phyloP scores from a whole-genome alignment of 2,113 vertebrate species.

The Rallus limicola region DNA sequence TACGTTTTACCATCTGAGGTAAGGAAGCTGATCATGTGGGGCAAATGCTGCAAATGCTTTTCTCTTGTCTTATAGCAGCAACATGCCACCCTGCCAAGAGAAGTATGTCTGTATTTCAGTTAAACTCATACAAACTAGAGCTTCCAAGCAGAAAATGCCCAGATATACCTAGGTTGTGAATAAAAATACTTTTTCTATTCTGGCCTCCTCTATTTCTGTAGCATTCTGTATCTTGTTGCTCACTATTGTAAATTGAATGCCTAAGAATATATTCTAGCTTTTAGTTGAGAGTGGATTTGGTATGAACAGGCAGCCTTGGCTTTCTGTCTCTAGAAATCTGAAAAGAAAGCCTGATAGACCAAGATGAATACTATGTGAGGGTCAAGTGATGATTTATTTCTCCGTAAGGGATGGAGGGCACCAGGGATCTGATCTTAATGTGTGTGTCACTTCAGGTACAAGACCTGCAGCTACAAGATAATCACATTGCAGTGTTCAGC shows the following conservation, averaged over 20 bases:
- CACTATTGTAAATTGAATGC: background rate
- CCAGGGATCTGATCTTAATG: conserved; percentile 4
- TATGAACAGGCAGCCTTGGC: conserved; percentile 10
- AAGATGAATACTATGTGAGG: conserved; percentile 48
- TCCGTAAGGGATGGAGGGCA: background rate
- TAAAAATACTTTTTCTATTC: background rate
- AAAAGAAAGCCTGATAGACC: conserved; percentile 31
- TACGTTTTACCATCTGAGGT: conserved; percentile 17
- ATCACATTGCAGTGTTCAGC: background rate
- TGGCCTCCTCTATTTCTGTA: background rate
- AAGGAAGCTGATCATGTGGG: background rate
- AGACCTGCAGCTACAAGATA: conserved; percentile 38
- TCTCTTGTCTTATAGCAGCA: conserved; percentile 33
- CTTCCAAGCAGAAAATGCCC: background rate
- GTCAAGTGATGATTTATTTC: conserved; percentile 38
- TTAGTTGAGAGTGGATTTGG: background rate
- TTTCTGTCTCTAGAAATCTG: conserved; percentile 58
- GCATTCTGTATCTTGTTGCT: background rate
- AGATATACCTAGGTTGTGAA: background rate
- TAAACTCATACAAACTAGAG: background rate
- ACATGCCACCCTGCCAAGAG: background rate
- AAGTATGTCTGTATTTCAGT: background rate
- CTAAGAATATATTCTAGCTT: background rate
- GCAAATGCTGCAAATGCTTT: background rate
- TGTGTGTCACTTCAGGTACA: background rate